Base-by-base conservation (phyloP, 2,888 invertebrate genomes). In the Ormyrus thymus region DNA sequence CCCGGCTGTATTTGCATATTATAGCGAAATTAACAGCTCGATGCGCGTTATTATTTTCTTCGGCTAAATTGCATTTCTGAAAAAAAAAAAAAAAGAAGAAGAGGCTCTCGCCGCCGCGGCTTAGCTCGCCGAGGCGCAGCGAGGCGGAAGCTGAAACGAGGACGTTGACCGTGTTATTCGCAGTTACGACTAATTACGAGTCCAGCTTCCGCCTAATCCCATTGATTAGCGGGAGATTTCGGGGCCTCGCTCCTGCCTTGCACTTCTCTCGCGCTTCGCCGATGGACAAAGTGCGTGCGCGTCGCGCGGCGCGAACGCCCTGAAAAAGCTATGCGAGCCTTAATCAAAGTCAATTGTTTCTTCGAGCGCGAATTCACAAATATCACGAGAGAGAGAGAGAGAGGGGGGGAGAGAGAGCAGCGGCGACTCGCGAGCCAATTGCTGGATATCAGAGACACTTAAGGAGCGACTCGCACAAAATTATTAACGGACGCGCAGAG, bases 141-240 rank as follows among this genome's bases (percentile, higher is more conserved):
- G 79, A 83, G 81, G 78, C 84, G 84, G 82, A 84, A 82, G 83
- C 82, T 81, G 80, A 83, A 84, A 83, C 81, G 82, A 76, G 83
- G 83, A 84, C 84, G 81, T 70, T 81, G 81, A 81, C 81, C 81
- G 78, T 77, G 75, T 74, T 69, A 65, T 70, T 78, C 68, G 81
- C 78, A 76, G 73, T 74, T 71, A 64, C 68, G 73, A 78, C 68
- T 78, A 77, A 29, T 29, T 56, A 46, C 43, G 65, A 61, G 61
- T 7, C 10, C 43, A 46, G 29, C 29, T 29, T 29, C 29, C 29
- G 2, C 29, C 29, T 29, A 29, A 29, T 29, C 29, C 3, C 4
- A 29, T 29, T 29, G 29, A 29, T 29, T 29, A 29, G 29, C 29
- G 29, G 29, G 29, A 29, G 29, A 3, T 29, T 29, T 29, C 29